A percentile compares a stretch with the other conserved stretches of the same genome.
These are phyloP conservation scores for Ryuthela nishihirai DNA, from an alignment of 2,888 invertebrate genomes.

Conservation along the genomic window DNA sequence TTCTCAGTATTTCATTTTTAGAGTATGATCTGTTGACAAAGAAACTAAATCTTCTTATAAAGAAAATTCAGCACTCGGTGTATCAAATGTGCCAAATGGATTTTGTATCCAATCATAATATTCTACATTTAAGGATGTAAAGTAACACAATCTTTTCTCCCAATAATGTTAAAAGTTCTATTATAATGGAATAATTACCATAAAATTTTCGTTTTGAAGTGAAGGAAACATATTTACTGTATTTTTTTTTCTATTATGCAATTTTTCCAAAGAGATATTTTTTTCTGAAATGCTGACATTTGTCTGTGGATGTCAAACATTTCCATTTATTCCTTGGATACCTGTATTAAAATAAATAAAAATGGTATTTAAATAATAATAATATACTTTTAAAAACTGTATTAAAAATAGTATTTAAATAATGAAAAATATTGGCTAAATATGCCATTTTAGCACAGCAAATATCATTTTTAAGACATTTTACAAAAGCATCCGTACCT, in stretches of 20 bases:
- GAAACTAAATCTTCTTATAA: not conserved
- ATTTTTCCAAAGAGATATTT: too few relatives aligned
- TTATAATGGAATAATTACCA: not conserved
- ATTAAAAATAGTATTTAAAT: too few relatives aligned
- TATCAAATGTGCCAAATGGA: not conserved
- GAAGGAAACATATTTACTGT: not conserved
- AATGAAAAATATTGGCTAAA: not conserved
- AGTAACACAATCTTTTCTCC: not conserved
- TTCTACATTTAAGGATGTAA: not conserved
- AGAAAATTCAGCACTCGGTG: not conserved
- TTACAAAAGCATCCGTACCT: not conserved
- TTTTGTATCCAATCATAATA: not conserved
- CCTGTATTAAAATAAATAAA: not conserved
- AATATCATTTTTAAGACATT: not conserved
- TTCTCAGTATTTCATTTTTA: constrained; percentile 1
- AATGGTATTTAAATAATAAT: too few relatives aligned
- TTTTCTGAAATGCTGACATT: not conserved
- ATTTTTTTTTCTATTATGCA: not conserved
- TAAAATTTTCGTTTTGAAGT: not conserved
- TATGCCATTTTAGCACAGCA: not conserved
- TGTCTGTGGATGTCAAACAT: not conserved
- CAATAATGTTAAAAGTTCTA: not conserved
- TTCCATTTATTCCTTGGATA: not conserved
- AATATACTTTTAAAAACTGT: too few relatives aligned
- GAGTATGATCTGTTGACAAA: not conserved